A percentile compares a stretch with the other conserved stretches of the same genome.
Evolutionary conservation across 2,797 vertebrate species (phyloP).

Genomic region (Halcyon badia): DNA sequence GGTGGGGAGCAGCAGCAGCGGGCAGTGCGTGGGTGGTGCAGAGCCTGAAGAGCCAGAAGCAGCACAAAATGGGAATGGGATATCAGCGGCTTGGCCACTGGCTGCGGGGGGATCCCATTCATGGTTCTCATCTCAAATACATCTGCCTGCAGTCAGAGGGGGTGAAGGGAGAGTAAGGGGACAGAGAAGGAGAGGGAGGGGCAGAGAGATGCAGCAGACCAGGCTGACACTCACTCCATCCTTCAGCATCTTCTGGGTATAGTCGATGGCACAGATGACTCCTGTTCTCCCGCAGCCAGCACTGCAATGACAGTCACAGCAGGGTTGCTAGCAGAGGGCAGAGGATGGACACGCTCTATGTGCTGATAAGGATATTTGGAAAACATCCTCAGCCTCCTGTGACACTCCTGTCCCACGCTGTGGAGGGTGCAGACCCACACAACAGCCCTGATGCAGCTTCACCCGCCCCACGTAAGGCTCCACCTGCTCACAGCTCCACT

Average conservation of each 20-base stretch:
- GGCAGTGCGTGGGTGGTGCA: fast-evolving
- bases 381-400: neutral
- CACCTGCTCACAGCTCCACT: neutral
- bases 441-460: neutral
- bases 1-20: neutral
- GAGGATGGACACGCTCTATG: neutral
- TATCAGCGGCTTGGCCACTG: fast-evolving
- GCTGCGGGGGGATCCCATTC: neutral
- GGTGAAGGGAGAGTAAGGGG: neutral
- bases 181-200: neutral
- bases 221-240: constrained; percentile 83
- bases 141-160: neutral
- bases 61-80: neutral
- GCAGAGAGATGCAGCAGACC: neutral
- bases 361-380: neutral
- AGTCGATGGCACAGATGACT: constrained; percentile 93
- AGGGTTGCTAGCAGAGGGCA: neutral
- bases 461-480: neutral
- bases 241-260: constrained; percentile 92
- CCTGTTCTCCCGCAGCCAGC: constrained; percentile 97
- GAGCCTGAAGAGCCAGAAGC: neutral
- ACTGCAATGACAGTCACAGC: constrained; percentile 78
- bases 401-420: fast-evolving
- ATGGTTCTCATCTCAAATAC: neutral
- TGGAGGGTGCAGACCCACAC: fast-evolving